These are phyloP conservation scores for Poeciliopsis gracilis DNA, from an alignment of 2,797 vertebrate genomes.

Conservation along the genomic window DNA sequence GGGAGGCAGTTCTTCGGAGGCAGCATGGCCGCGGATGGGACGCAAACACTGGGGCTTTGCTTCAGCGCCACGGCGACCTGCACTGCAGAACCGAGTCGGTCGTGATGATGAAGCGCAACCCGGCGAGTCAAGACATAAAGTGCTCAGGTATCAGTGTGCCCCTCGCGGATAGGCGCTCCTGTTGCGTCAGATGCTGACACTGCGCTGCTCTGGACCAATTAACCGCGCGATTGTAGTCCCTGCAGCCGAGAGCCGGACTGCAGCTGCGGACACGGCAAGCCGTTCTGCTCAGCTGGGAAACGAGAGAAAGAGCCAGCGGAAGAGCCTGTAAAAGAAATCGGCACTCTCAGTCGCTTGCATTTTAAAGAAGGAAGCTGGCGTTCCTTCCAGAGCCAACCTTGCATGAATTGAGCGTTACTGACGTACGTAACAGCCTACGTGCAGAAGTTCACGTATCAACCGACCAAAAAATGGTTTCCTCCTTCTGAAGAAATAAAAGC, in stretches of 20 bases:
- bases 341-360: not conserved
- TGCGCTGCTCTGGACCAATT: conserved; percentile 66
- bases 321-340: not conserved
- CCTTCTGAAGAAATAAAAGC: not conserved
- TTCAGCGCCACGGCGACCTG: conserved; percentile 59
- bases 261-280: not conserved
- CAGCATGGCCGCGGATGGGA: conserved; percentile 77
- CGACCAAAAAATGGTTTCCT: conserved; percentile 48
- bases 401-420: not conserved
- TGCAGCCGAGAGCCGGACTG: conserved; percentile 4
- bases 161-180: conserved; percentile 54
- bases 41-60: conserved; percentile 79
- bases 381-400: conserved; percentile 7
- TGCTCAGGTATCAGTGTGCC: conserved; percentile 66
- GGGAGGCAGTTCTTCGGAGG: conserved; percentile 89
- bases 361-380: not conserved
- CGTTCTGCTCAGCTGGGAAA: not conserved
- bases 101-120: conserved; percentile 52
- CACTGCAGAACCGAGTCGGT: conserved; percentile 59
- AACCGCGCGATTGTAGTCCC: conserved; percentile 14
- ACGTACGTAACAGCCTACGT: conserved; percentile 55
- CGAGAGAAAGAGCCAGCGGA: not conserved
- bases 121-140: conserved; percentile 32
- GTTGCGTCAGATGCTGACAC: conserved; percentile 60
- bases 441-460: conserved; percentile 52